Conservation (phyloP, 2,113 vertebrate species). For the Ahaetulla prasina region DNA sequence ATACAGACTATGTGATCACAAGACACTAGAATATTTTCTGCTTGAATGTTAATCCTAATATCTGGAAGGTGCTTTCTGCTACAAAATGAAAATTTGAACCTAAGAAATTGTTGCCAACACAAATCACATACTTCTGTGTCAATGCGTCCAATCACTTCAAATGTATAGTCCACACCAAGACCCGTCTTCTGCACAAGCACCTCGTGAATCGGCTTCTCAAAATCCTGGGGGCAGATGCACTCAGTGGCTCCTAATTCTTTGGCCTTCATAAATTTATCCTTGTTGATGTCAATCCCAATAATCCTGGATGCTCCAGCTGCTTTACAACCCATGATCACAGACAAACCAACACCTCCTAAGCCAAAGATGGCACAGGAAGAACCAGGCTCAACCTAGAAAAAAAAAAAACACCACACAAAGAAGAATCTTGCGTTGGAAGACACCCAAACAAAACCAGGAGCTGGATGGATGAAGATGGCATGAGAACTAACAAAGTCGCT, state of each 20-base stretch:
- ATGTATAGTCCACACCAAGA: constrained; percentile 71
- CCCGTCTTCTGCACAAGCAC: constrained; percentile 77
- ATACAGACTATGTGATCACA: not conserved
- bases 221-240: constrained; percentile 72
- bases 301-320: constrained; percentile 75
- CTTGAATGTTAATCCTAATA: not conserved
- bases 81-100: not conserved
- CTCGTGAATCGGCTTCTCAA: constrained; percentile 68
- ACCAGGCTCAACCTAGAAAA: constrained; percentile 74
- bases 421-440: not conserved
- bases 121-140: constrained; percentile 71
- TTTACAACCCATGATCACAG: constrained; percentile 80
- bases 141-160: constrained; percentile 74
- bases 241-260: constrained; percentile 76
- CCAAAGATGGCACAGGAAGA: constrained; percentile 82
- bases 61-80: not conserved
- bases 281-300: constrained; percentile 76
- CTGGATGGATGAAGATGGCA: not conserved
- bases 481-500: not conserved
- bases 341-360: constrained; percentile 80
- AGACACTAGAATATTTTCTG: not conserved
- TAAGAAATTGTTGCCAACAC: not conserved
- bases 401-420: not conserved
- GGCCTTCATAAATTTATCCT: constrained; percentile 76
- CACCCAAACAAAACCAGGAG: not conserved